Base-by-base conservation (phyloP, 64 coral and sea anemone species). In the Actinia equina region DNA sequence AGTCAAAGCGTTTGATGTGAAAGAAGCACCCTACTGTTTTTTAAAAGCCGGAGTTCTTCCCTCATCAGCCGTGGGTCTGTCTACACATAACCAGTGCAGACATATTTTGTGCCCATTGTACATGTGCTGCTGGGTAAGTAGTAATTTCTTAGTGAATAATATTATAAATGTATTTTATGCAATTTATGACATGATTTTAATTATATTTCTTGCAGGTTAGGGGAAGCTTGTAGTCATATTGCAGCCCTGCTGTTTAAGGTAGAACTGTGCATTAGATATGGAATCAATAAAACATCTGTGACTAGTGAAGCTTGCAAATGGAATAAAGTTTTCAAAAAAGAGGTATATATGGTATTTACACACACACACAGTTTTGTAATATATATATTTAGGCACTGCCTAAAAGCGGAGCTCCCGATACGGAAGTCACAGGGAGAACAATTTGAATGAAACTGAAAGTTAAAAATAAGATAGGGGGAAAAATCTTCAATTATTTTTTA, bases 21-120 rank as follows among this genome's bases (percentile, higher is more conserved):
- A 54, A 54, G 60, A 63, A 63, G 60, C 19, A 18, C 60, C 60
- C 14, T 63, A 18, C 19, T 63, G 60, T 63, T 63, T 63, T 20
- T 63, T 63, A 63, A 16, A 20, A 18, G 60, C 60, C 16, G 16
- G 16, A 20, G 60, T 63, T 18, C 14, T 63, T 63, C 60, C 60
- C 19, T 63, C 60, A 63, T 63, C 14, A 63, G 14, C 16, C 78
- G 15, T 80, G 87, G 87, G 87, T 89, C 61, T 89, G 87, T 62
- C 13, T 89, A 4, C 46, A 89, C 30, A 89, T 82, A 80, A 89
- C 57, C 46, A 67, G 80, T 20, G 74, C 77, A 9, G 58, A 17
- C 15, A 77, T 89, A 25, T 62, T 81, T 60, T 79, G 71, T 63
- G 87, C 74, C 22, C 78, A 89, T 82, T 89, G 87, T 54, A 89